Conservation (phyloP, 2,797 vertebrate species). For the Peromyscus melanophrys region DNA sequence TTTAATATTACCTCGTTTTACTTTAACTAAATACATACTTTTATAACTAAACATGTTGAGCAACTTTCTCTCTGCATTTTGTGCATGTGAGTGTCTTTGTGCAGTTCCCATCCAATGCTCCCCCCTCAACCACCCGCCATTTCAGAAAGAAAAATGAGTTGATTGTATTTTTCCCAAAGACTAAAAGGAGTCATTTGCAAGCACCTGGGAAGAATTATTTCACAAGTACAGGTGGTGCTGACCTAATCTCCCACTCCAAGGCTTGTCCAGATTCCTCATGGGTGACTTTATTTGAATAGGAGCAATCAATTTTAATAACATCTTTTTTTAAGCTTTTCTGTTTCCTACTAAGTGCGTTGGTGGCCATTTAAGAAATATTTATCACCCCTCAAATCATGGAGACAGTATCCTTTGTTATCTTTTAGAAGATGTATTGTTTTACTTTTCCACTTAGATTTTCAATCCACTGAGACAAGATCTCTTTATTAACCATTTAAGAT, state of each 20-base stretch:
- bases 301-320: slow-evolving; percentile 33
- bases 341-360: not conserved
- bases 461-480: not conserved
- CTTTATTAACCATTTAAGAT: not conserved
- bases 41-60: not conserved
- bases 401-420: not conserved
- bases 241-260: not conserved
- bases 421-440: slow-evolving; percentile 36
- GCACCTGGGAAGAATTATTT: not conserved
- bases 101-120: not conserved
- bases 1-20: slow-evolving; percentile 62
- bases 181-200: slow-evolving; percentile 15
- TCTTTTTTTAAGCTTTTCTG: not conserved
- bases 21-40: slow-evolving; percentile 23
- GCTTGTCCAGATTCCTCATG: slow-evolving; percentile 1
- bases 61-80: not conserved
- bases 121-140: not conserved
- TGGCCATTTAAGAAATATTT: slow-evolving; percentile 30
- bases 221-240: not conserved
- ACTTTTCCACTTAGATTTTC: not conserved
- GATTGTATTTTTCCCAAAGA: not conserved
- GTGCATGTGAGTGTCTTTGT: slow-evolving; percentile 28
- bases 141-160: not conserved
- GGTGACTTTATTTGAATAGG: slow-evolving; percentile 8
- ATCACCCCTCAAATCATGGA: not conserved